Evolutionary conservation across 2,888 invertebrate species (phyloP).

Genomic region (Malacosoma neustria): DNA sequence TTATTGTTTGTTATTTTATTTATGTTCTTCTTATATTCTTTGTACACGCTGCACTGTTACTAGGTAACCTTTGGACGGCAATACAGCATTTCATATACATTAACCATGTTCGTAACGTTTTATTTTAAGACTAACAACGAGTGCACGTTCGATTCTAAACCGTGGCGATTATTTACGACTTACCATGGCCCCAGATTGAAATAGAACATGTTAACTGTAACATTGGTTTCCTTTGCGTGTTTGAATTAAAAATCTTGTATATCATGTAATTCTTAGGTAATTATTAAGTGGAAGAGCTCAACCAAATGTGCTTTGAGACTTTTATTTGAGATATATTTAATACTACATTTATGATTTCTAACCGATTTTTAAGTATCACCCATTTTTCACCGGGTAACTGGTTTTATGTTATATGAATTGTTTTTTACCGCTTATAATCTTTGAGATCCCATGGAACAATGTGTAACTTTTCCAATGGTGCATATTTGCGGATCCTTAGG

Average conservation of each 20-base stretch:
- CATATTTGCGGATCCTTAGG: no score
- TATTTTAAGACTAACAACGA: constrained; percentile 33
- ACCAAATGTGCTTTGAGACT: no score
- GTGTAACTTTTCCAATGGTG: no score
- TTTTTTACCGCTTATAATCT: no score
- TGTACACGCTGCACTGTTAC: neutral
- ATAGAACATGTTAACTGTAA: constrained; percentile 27
- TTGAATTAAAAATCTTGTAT: neutral
- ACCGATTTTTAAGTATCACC: no score
- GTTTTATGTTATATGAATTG: no score
- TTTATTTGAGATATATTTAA: no score
- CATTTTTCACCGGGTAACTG: no score
- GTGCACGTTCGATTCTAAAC: constrained; percentile 38
- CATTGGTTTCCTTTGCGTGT: neutral
- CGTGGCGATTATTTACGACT: constrained; percentile 42
- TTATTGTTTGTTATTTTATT: no score
- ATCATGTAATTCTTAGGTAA: no score
- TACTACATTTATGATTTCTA: no score
- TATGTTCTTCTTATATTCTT: neutral
- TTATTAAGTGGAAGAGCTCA: constrained; percentile 1
- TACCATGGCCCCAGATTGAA: constrained; percentile 35
- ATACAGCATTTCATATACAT: neutral
- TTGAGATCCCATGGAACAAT: no score
- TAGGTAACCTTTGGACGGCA: neutral
- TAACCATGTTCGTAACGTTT: neutral